Evolutionary conservation across 2,888 invertebrate genomes (phyloP).

Genomic region (Mythimna albipuncta): DNA sequence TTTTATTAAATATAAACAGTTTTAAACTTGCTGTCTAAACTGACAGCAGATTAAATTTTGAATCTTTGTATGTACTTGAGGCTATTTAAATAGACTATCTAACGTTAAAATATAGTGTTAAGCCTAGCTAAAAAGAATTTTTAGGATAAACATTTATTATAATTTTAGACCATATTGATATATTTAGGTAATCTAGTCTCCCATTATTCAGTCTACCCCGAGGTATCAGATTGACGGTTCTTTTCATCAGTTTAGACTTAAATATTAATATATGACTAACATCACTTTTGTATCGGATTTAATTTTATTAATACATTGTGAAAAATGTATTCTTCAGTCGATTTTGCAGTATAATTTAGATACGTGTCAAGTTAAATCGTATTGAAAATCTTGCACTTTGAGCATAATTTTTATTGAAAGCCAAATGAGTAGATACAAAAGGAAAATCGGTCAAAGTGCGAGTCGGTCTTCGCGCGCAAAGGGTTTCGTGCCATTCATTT

Average conservation of each 20-base stretch:
- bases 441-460: no score
- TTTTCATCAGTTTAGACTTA: constrained; percentile 21
- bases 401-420: background rate
- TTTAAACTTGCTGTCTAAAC: background rate
- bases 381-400: background rate
- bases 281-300: constrained; percentile 27
- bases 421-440: background rate
- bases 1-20: background rate
- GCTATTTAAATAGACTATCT: background rate
- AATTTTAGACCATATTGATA: background rate
- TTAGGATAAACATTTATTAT: background rate
- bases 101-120: constrained; percentile 3
- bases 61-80: background rate
- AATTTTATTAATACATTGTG: constrained; percentile 14
- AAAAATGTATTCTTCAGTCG: constrained; percentile 2
- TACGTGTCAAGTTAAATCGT: constrained; percentile 4
- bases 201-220: constrained; percentile 38
- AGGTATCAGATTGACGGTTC: constrained; percentile 38
- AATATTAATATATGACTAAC: constrained; percentile 33
- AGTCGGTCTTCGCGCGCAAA: no score
- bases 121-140: constrained; percentile 7
- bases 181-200: constrained; percentile 25
- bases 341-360: background rate
- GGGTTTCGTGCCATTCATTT: no score
- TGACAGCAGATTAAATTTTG: constrained; percentile 13